Conservation (phyloP, 2,113 vertebrate species). For the Sorex araneus region DNA sequence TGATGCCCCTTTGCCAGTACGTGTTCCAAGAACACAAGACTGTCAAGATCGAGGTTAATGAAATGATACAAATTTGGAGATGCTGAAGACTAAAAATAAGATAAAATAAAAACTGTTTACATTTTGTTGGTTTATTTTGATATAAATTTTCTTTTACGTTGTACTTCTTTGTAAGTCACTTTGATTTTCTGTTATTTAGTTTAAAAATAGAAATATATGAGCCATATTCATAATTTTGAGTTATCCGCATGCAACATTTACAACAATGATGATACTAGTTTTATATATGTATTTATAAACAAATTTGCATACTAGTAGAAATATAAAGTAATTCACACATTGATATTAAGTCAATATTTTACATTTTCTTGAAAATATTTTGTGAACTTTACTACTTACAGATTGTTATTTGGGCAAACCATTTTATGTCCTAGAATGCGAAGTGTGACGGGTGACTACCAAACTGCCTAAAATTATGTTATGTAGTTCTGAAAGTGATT, state of each 20-base stretch:
- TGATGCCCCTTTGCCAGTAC: neutral
- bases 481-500: neutral
- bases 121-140: neutral
- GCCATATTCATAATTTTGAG: neutral
- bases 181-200: neutral
- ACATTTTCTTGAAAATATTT: conserved; percentile 44
- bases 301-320: too few species aligned
- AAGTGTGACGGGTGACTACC: neutral
- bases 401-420: neutral
- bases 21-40: neutral
- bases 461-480: neutral
- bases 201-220: neutral
- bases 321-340: neutral
- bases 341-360: conserved; percentile 40
- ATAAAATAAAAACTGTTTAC: neutral
- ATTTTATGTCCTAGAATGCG: neutral
- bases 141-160: neutral
- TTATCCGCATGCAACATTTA: conserved; percentile 27
- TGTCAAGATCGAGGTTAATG: neutral
- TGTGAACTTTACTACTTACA: neutral
- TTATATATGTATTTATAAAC: too few species aligned
- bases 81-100: too few species aligned
- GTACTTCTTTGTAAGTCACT: neutral
- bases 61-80: neutral
- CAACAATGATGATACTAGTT: neutral